Conservation (phyloP, 2,113 vertebrate species). For the Psittacula cyanocephala region DNA sequence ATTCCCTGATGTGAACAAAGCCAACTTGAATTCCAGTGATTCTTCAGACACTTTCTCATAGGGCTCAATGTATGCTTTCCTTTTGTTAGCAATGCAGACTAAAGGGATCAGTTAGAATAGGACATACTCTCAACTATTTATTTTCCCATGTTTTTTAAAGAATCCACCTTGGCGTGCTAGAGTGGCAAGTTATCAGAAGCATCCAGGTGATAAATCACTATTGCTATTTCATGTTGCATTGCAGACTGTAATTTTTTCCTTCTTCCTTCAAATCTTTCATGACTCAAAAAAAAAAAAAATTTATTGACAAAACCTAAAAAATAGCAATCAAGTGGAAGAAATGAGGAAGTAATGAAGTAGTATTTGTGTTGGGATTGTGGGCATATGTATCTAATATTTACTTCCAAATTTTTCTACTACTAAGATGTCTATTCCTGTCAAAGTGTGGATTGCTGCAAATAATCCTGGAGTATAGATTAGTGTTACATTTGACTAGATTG, state of each 20-base stretch:
- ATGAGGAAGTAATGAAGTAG: not conserved
- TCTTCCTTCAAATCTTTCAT: not conserved
- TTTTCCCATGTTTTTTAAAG: not conserved
- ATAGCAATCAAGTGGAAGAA: not conserved
- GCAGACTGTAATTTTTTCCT: not conserved
- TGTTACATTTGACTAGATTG: not conserved
- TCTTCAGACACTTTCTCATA: not conserved
- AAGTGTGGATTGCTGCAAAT: not conserved
- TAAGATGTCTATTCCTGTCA: not conserved
- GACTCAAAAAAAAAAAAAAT: not conserved
- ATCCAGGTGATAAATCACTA: not conserved
- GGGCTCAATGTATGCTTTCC: not conserved
- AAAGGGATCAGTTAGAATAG: not conserved
- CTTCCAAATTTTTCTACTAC: not conserved
- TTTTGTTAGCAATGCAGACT: not conserved
- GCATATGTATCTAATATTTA: not conserved
- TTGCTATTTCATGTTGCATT: not conserved
- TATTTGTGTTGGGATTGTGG: not conserved
- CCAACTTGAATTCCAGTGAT: not conserved
- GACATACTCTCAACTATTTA: not conserved
- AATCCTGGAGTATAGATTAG: not conserved
- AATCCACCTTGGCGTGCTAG: not conserved
- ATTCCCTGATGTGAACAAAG: not conserved
- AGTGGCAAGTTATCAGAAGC: not conserved
- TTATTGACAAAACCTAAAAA: not conserved